Base-by-base conservation (phyloP, 2,797 vertebrate genomes). In the Phalloptychus januarius region DNA sequence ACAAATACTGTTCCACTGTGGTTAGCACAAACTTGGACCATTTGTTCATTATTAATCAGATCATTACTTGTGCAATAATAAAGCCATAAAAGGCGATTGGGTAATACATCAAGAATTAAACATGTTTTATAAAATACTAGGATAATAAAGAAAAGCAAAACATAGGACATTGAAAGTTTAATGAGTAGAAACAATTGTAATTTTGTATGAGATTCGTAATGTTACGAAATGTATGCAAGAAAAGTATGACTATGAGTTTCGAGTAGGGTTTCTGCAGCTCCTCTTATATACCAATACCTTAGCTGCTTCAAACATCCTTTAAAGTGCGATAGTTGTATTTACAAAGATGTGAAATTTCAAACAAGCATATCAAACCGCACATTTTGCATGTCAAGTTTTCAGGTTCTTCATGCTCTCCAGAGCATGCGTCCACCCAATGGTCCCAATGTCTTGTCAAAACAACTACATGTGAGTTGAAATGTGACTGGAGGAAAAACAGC, bases 1-100 rank as follows among this genome's bases (percentile, higher is more conserved):
- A 13, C 12, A 31, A 28, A 58, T 31, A 58, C 12, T 16, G 28
- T 12, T 31, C 56, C 56, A 28, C n/a, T 69, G 70, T 86, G 74
- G 58, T 3, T 5, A 50, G 72, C 72, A 58, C 42, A 77, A 90
- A 88, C 87, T 88, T n/a, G 71, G 82, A 67, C 71, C 67, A 85
- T 76, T 85, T 54, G 73, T 88, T 93, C 87, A 87, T 83, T 88
- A 94, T 95, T 94, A 94, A 89, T 81, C 90, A 91, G 82, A 86
- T 93, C 92, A 95, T 84, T 87, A 81, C 81, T 70, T 80, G 72
- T 72, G 78, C 79, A 67, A 50, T 76, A 78, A 89, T 71, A 85
- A 77, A 71, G 72, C 44, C 12, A 45, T 44, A 31, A 69, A 79
- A 65, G 83, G 69, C 8, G 12, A 84, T 80, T 71, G 71, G 67